Percentiles rank a stretch among this genome's conserved stretches.
Conservation (phyloP, 2,888 invertebrate genomes). For the Cephus spinipes region DNA sequence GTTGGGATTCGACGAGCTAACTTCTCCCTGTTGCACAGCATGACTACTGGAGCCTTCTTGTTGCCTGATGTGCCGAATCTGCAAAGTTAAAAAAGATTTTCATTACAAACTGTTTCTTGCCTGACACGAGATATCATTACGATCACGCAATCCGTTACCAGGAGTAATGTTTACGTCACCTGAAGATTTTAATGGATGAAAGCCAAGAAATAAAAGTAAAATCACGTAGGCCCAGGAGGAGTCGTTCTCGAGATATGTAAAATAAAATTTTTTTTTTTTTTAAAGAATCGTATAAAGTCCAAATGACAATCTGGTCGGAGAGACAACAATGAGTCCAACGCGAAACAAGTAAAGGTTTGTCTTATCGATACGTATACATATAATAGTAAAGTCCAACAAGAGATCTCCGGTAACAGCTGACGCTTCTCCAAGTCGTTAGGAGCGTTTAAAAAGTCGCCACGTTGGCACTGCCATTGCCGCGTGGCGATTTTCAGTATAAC, state of each 20-base stretch:
- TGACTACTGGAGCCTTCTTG: slow-evolving; percentile 69
- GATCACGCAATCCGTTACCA: background rate
- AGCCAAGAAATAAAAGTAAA: background rate
- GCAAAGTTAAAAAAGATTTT: slow-evolving; percentile 25
- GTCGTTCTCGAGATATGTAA: background rate
- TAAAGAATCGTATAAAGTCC: background rate
- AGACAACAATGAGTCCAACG: background rate
- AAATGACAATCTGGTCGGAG: background rate
- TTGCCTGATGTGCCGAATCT: slow-evolving; percentile 80
- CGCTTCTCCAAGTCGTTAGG: background rate
- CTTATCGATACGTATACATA: background rate
- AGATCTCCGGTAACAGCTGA: background rate
- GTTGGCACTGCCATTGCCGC: background rate
- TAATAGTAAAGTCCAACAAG: background rate
- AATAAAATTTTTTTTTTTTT: background rate
- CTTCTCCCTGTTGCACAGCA: slow-evolving; percentile 96
- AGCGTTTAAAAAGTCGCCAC: background rate
- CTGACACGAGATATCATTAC: background rate
- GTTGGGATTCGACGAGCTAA: slow-evolving; percentile 90
- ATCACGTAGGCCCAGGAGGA: background rate
- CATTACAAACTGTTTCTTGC: background rate
- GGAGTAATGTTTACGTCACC: background rate
- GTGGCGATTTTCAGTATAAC: background rate
- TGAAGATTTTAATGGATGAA: background rate
- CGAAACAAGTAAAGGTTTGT: background rate